Evolutionary conservation across 2,888 invertebrate species (phyloP), one percentile per base, ranked within the genome.

Genomic region (Acronicta psi): DNA sequence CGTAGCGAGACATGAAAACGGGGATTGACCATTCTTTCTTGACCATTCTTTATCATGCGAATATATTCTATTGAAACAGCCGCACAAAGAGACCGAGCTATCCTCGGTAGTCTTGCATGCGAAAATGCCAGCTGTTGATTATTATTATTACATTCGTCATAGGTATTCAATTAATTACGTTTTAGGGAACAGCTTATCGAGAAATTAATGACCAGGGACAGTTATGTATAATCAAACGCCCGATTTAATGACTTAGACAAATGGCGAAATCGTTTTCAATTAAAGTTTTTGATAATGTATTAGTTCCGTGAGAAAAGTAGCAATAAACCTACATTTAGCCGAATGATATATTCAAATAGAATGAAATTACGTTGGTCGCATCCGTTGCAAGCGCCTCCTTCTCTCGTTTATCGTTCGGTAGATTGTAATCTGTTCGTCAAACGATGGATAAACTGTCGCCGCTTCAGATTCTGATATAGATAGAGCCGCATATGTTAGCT

Each of bases 281-380:
- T 90, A 89, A 89, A 86, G 79, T 86, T 90, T 89, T 91, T 85
- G 89, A 89, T 91, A 92, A 91, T 90, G 87, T 89, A 91, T 92
- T 89, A 90, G 92, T 93, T 93, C 92, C 94, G 93, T 94, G 93
- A 93, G 94, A 94, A 93, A 93, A 92, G 88, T 85, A 88, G 92
- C 88, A 92, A 93, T 93, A 94, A 94, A 94, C 94, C 94, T 93
- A 94, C 92, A 92, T 94, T 92, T 84, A 81, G 84, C 77, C 81
- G 88, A 89, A 91, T 92, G 91, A 93, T 92, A 91, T 92, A 94
- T 93, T 92, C 91, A 91, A 90, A 92, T 92, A 90, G 89, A 91
- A 91, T 92, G 86, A 85, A 90, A 87, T 92, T 90, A 89, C 91
- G 88, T 90, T 83, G 84, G 81, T 86, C 84, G 85, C 89, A 92